phyloP scores from a whole-genome alignment of 2,888 invertebrate genomes.

The Dione juno region DNA sequence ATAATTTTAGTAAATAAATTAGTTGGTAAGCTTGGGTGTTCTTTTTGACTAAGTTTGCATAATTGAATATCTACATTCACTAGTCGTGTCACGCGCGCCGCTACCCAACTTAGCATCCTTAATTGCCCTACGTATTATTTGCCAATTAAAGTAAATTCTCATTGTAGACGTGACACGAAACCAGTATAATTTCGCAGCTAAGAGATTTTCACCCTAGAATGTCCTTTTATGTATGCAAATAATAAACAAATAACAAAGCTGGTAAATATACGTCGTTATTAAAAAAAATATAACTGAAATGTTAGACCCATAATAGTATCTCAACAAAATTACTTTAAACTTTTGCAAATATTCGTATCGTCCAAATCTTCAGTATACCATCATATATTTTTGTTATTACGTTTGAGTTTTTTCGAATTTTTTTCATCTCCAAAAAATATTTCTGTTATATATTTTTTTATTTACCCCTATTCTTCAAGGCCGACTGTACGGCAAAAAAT shows the following conservation, averaged over 20 bases:
- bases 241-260: conserved; percentile 57
- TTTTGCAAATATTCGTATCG: conserved; percentile 24
- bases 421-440: conserved; percentile 7
- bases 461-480: conserved; percentile 61
- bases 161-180: conserved; percentile 80
- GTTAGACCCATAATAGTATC: conserved; percentile 39
- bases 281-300: conserved; percentile 37
- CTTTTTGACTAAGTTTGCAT: conserved; percentile 79
- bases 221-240: conserved; percentile 62
- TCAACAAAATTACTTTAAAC: conserved; percentile 30
- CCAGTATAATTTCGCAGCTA: conserved; percentile 67
- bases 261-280: conserved; percentile 39
- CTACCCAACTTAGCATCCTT: conserved; percentile 82
- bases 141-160: conserved; percentile 84
- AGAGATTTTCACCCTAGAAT: conserved; percentile 62
- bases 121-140: conserved; percentile 84
- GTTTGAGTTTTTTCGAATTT: not conserved
- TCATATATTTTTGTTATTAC: not conserved
- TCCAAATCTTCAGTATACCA: not conserved
- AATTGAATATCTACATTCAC: conserved; percentile 77
- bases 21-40: conserved; percentile 55
- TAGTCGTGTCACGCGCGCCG: conserved; percentile 80
- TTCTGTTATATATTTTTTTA: conserved; percentile 1
- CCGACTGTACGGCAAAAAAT: conserved; percentile 62
- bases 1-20: conserved; percentile 46